Conservation (phyloP, 1,140 invertebrate species). For the Heliconius melpomene region DNA sequence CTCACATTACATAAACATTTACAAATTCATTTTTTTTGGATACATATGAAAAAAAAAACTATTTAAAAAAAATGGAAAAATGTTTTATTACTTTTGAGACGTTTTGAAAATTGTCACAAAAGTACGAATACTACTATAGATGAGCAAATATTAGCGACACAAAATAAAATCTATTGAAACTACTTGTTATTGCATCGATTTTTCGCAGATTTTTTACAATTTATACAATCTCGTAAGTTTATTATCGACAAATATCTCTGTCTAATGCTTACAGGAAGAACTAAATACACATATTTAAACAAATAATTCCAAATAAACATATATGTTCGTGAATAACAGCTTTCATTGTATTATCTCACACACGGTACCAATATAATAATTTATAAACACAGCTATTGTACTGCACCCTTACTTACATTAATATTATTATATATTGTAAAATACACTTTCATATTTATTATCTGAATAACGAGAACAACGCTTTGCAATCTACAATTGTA, state of each 20-base stretch:
- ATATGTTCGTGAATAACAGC: slow-evolving; percentile 19
- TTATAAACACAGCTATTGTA: slow-evolving; percentile 5
- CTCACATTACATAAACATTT: slow-evolving; percentile 18
- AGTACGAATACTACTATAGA: too few relatives aligned
- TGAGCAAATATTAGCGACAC: too few relatives aligned
- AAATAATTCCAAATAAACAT: not conserved
- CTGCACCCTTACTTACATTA: slow-evolving; percentile 3
- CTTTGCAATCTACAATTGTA: not conserved
- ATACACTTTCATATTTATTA: not conserved
- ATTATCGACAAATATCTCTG: not conserved
- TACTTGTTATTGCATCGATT: not conserved
- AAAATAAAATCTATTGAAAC: not conserved
- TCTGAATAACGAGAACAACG: slow-evolving; percentile 1
- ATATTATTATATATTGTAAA: not conserved
- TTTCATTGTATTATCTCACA: slow-evolving; percentile 4
- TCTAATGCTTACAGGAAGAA: not conserved
- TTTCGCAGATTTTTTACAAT: slow-evolving; percentile 15
- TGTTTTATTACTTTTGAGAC: not conserved
- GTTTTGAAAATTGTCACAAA: too few relatives aligned
- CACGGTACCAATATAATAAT: not conserved
- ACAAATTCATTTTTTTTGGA: not conserved
- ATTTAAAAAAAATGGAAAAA: not conserved
- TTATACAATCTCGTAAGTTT: slow-evolving; percentile 20
- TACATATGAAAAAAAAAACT: not conserved
- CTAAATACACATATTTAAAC: not conserved